A percentile compares a stretch with the other conserved stretches of the same genome.
Conservation (phyloP, 1,140 invertebrate species). For the Drosophila bipectinata region DNA sequence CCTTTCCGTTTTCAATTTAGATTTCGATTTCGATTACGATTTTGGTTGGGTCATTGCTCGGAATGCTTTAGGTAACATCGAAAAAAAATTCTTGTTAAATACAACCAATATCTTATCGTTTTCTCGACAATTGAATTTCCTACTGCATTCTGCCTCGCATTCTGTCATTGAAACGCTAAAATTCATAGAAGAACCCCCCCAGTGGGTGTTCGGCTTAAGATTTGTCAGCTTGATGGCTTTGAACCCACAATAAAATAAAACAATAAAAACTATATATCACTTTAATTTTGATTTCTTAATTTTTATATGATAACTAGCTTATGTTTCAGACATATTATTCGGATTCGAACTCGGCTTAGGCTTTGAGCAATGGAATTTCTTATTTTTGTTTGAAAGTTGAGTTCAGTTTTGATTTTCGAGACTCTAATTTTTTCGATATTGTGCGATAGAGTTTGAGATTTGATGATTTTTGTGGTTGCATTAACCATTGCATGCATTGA, state of each 20-base stretch:
- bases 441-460: constrained; percentile 44
- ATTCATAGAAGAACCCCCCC: constrained; percentile 13
- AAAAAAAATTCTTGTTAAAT: constrained; percentile 45
- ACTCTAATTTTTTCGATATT: constrained; percentile 42
- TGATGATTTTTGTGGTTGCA: constrained; percentile 62
- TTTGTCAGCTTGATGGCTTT: constrained; percentile 38
- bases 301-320: neutral
- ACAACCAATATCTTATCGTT: constrained; percentile 28
- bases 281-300: constrained; percentile 13
- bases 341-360: constrained; percentile 6
- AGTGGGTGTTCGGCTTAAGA: constrained; percentile 16
- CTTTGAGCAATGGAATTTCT: neutral
- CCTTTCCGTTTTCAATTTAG: constrained; percentile 22
- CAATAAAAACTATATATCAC: constrained; percentile 15
- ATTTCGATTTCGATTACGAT: constrained; percentile 42
- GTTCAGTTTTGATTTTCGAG: constrained; percentile 20
- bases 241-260: constrained; percentile 18
- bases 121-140: constrained; percentile 36
- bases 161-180: constrained; percentile 16
- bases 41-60: constrained; percentile 75
- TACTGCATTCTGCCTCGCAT: constrained; percentile 25
- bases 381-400: constrained; percentile 10
- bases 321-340: neutral
- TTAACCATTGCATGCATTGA: constrained; percentile 70
- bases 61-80: constrained; percentile 76